A percentile compares a stretch with the other conserved stretches of the same genome.
These are phyloP conservation scores for Homarus americanus DNA, from an alignment of 1,140 invertebrate genomes.

Conservation along the genomic window DNA sequence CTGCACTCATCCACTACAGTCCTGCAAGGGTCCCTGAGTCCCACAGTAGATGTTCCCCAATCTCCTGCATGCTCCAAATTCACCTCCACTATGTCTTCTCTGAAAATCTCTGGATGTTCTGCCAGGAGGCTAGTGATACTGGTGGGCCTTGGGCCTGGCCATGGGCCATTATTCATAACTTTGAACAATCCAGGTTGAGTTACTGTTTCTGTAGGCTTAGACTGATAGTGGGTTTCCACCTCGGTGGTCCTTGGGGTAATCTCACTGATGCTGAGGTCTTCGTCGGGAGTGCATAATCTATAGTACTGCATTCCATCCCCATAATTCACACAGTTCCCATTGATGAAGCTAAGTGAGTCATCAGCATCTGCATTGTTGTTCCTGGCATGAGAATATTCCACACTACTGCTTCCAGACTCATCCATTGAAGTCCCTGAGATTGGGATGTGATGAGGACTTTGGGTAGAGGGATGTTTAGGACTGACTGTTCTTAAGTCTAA, in stretches of 20 bases:
- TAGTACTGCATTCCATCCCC: constrained; percentile 55
- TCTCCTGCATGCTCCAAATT: neutral
- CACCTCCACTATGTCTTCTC: constrained; percentile 15
- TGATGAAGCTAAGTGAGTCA: neutral
- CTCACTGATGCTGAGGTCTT: neutral
- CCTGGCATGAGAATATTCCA: neutral
- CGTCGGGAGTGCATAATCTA: constrained; percentile 50
- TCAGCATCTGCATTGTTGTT: constrained; percentile 20
- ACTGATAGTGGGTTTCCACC: neutral
- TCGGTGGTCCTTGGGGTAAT: neutral
- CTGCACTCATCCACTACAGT: neutral
- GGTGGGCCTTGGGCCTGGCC: constrained; percentile 23
- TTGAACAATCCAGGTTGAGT: constrained; percentile 50
- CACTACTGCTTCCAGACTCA: neutral
- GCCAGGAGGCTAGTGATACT: constrained; percentile 49
- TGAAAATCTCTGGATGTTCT: constrained; percentile 53
- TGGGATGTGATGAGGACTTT: constrained; percentile 19
- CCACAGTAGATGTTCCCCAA: neutral
- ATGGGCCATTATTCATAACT: constrained; percentile 14
- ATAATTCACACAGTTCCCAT: neutral
- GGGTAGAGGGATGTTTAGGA: neutral
- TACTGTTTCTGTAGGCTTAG: neutral
- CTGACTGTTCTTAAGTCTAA: neutral
- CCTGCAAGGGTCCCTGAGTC: neutral
- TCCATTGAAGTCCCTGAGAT: neutral